phyloP scores from a whole-genome alignment of 2,797 vertebrate genomes.

The Chrysolophus pictus region DNA sequence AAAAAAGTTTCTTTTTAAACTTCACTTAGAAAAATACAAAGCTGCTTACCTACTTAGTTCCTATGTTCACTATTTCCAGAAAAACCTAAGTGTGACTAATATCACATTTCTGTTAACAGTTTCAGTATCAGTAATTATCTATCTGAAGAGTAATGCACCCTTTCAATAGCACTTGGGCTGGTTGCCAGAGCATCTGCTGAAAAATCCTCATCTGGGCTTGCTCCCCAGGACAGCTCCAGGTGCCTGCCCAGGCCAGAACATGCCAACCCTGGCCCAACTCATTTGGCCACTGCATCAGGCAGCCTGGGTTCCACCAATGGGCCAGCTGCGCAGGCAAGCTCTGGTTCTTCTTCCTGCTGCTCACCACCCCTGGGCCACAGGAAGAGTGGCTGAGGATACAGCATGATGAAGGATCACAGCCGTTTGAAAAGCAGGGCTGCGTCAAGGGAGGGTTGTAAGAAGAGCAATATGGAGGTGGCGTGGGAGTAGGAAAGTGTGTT shows the following conservation, averaged over 20 bases:
- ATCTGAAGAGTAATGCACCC: background rate
- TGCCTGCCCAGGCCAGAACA: fast-evolving
- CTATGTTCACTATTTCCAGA: background rate
- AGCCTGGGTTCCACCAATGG: fast-evolving
- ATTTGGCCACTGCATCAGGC: background rate
- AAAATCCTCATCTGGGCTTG: background rate
- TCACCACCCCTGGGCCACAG: background rate
- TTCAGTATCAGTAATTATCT: background rate
- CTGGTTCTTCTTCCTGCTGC: background rate
- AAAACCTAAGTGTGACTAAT: background rate
- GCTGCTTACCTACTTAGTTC: background rate
- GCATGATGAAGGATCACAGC: background rate
- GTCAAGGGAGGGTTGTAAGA: background rate
- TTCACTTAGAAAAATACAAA: background rate
- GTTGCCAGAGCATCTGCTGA: background rate
- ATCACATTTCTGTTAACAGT: background rate
- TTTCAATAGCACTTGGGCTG: background rate
- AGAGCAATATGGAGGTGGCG: background rate
- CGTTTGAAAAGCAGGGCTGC: background rate
- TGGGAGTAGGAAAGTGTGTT: background rate
- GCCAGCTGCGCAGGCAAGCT: background rate
- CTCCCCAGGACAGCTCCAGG: background rate
- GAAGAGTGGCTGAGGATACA: fast-evolving
- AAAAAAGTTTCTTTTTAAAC: background rate
- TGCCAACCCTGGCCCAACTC: background rate